These are phyloP conservation scores for Antigone vipio DNA, from an alignment of 2,113 vertebrate species.

Conservation along the genomic window DNA sequence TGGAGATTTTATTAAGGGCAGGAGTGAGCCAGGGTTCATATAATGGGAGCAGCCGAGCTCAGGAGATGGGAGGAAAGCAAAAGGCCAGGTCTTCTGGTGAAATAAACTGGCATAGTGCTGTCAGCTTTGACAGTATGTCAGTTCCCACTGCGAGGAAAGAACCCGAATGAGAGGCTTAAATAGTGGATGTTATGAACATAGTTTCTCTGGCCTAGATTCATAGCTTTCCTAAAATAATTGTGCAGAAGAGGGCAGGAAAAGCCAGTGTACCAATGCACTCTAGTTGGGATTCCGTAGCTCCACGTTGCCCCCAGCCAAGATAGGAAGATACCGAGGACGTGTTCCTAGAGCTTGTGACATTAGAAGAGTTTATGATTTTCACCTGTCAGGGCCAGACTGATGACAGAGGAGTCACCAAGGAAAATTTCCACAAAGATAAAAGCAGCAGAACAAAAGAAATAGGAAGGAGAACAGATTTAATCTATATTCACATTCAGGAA, in stretches of 20 bases:
- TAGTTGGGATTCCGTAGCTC: not conserved
- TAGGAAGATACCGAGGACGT: not conserved
- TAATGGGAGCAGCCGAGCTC: conserved; percentile 3
- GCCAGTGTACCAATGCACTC: not conserved
- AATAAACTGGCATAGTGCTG: not conserved
- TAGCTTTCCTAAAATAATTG: not conserved
- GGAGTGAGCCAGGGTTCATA: not conserved
- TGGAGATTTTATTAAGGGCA: conserved; percentile 48
- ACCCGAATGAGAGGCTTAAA: not conserved
- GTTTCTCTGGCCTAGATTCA: not conserved
- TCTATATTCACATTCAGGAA: not conserved
- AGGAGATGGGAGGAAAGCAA: conserved; percentile 12
- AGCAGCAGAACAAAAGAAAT: not conserved
- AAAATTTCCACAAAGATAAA: not conserved
- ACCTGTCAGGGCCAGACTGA: not conserved
- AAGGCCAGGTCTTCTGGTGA: not conserved
- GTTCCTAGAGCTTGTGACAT: not conserved
- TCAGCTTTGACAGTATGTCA: not conserved
- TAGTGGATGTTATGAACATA: not conserved
- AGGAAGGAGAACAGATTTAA: not conserved
- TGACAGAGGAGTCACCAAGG: not conserved
- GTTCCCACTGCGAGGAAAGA: not conserved
- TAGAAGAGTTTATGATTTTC: not conserved
- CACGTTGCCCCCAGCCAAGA: not conserved
- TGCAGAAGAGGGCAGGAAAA: not conserved